Conservation (phyloP, 2,888 invertebrate genomes). For the Drosophila borborema region DNA sequence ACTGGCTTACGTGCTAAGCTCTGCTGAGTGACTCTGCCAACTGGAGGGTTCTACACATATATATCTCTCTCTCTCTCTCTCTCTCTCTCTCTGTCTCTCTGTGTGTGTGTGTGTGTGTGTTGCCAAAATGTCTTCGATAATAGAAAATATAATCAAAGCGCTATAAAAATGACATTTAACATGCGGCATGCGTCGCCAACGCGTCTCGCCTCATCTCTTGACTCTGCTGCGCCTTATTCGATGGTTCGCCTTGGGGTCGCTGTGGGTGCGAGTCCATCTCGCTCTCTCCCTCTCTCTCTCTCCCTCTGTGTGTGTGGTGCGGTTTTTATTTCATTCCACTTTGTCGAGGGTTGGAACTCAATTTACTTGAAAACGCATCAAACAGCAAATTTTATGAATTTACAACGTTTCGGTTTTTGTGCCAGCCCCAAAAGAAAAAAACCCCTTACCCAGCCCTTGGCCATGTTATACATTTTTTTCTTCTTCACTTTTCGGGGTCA, state of each 20-base stretch:
- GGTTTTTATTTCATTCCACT: constrained; percentile 80
- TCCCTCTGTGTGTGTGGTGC: constrained; percentile 43
- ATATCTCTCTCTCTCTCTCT: no score
- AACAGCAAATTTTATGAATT: constrained; percentile 81
- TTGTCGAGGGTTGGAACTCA: constrained; percentile 80
- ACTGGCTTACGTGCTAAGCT: constrained; percentile 55
- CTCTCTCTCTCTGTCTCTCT: no score
- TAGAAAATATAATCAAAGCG: constrained; percentile 82
- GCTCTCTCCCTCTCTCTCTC: no score
- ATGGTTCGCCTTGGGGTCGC: constrained; percentile 18
- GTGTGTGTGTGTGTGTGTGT: constrained; percentile 40
- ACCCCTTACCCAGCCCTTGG: constrained; percentile 3
- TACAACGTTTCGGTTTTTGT: constrained; percentile 77
- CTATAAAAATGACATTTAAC: constrained; percentile 81
- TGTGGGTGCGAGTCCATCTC: background rate
- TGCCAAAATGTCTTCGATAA: constrained; percentile 77
- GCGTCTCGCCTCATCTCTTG: constrained; percentile 55
- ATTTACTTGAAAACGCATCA: constrained; percentile 81
- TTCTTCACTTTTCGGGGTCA: constrained; percentile 60
- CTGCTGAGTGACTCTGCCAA: constrained; percentile 40
- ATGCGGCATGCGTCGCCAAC: constrained; percentile 76
- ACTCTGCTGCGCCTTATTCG: constrained; percentile 1
- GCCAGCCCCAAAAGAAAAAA: background rate
- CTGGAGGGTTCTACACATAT: constrained; percentile 38
- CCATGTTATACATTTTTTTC: constrained; percentile 28